Conservation (phyloP, 2,888 invertebrate genomes). For the Cancer borealis region DNA sequence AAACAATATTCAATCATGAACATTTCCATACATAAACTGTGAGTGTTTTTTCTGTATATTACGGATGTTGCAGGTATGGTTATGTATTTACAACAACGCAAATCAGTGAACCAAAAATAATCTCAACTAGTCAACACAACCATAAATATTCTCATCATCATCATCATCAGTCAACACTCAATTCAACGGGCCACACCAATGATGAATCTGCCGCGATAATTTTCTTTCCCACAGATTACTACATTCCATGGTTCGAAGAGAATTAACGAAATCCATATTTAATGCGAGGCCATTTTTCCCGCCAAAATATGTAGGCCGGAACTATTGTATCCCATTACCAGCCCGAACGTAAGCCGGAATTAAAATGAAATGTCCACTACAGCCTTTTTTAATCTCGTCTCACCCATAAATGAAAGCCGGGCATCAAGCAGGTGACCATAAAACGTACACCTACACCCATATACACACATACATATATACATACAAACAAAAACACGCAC, state of each 20-base stretch:
- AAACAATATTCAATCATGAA: not conserved
- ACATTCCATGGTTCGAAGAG: not conserved
- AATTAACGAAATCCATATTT: not conserved
- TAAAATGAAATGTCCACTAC: conserved; percentile 11
- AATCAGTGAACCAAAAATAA: not conserved
- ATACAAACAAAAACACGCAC: not conserved
- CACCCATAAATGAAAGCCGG: not conserved
- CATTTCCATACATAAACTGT: not conserved
- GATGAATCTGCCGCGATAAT: not conserved
- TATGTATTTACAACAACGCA: no score
- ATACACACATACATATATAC: conserved; percentile 20
- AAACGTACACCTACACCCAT: not conserved
- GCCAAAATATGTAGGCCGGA: no score
- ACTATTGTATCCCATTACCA: not conserved
- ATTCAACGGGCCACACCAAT: not conserved
- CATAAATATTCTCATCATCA: not conserved
- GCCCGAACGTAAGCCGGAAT: not conserved
- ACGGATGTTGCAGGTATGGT: no score
- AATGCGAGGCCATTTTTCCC: not conserved
- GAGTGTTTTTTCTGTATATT: no score
- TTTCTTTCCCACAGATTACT: not conserved
- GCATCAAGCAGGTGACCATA: not conserved
- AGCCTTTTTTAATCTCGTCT: conserved; percentile 1
- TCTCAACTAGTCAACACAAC: not conserved
- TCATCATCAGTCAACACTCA: not conserved